Base-by-base conservation (phyloP, 1,140 invertebrate genomes). In the Chrysoperla carnea region DNA sequence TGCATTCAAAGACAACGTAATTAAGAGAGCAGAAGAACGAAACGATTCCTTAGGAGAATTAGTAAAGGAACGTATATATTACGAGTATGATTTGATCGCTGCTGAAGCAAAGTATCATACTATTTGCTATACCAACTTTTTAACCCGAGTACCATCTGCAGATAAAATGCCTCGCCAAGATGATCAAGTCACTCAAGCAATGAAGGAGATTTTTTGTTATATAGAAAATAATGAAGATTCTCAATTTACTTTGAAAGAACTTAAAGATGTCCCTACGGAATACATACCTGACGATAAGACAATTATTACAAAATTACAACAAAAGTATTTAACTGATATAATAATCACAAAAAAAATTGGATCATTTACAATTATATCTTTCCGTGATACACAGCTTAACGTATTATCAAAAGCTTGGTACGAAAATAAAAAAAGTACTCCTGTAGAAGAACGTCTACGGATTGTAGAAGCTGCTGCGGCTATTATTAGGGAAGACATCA, bases 71-170 rank as follows among this genome's bases (percentile, higher is more conserved):
- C 54, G 53, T 51, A 46, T 57, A 50, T 17, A 43, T 52, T 53
- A 43, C 46, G 44, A 55, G 45, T 48, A 52, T 53, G 54, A 57
- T 50, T 55, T 57, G 48, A 47, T 56, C 17, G 17, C 17, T 47
- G 50, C 52, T 50, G 54, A 58, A 56, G 54, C 51, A 40, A 57
- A 53, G 46, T 57, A 54, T 44, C 52, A 56, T 52, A 46, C 46
- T 49, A 43, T 46, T 55, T 56, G 52, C 45, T 56, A 51, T 51
- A 55, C 47, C 23, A 52, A 56, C 42, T 56, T 58, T 52, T 56
- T 51, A 50, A 54, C 38, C 46, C 46, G 42, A 42, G 14, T 46
- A 55, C 42, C 48, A 54, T 49, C 48, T 43, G 42, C 48, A 43
- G 47, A 48, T 46, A 50, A 48, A 29, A 50, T 44, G 33, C 47